Percentiles rank a stretch among this genome's conserved stretches.
These are phyloP conservation scores for Cecropterus lyciades DNA, from an alignment of 1,140 invertebrate genomes.

Conservation along the genomic window DNA sequence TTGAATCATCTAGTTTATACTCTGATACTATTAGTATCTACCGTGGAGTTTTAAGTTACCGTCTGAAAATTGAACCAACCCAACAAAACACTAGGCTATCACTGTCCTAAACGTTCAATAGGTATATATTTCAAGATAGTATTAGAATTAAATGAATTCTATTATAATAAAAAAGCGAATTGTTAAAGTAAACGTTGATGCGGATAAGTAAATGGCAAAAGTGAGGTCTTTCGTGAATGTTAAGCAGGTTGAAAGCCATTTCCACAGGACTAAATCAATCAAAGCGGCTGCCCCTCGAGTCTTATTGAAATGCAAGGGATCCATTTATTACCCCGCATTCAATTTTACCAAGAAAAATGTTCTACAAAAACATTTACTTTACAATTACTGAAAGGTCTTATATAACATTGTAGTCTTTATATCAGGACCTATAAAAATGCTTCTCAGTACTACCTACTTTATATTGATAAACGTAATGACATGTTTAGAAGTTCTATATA, in stretches of 20 bases:
- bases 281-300: constrained; percentile 59
- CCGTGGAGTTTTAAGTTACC: too few species aligned
- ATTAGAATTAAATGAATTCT: constrained; percentile 11
- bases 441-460: too few species aligned
- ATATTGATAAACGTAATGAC: too few species aligned
- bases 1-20: too few species aligned
- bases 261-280: constrained; percentile 67
- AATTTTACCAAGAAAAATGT: constrained; percentile 50
- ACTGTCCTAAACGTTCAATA: too few species aligned
- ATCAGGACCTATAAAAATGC: neutral
- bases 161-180: constrained; percentile 34
- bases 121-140: neutral
- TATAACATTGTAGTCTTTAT: too few species aligned
- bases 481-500: too few species aligned
- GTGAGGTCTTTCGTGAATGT: constrained; percentile 60
- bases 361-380: constrained; percentile 30
- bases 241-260: constrained; percentile 68
- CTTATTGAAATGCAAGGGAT: constrained; percentile 76
- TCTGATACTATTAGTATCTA: too few species aligned
- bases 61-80: too few species aligned
- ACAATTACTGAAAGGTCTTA: neutral
- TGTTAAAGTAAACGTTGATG: constrained; percentile 51
- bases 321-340: constrained; percentile 63
- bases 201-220: constrained; percentile 54
- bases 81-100: too few species aligned